These are phyloP conservation scores for Enhydra lutris DNA, from an alignment of 2,113 vertebrate species.

Conservation along the genomic window DNA sequence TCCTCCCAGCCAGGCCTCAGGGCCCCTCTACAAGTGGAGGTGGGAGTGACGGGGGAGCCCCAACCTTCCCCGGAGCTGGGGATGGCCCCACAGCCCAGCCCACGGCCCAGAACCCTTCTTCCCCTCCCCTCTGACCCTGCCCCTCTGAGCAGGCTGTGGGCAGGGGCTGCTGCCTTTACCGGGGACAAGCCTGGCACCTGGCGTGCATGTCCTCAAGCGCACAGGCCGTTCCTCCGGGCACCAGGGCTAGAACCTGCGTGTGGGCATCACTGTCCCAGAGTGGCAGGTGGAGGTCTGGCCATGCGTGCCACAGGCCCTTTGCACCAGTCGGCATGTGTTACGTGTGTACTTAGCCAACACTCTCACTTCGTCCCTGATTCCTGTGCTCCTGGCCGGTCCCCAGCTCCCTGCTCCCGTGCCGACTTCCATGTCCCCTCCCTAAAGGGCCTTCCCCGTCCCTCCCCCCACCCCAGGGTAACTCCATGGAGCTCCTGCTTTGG, in stretches of 20 bases:
- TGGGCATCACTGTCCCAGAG: background rate
- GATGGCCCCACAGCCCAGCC: background rate
- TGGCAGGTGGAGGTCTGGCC: background rate
- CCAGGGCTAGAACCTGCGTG: background rate
- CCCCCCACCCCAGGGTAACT: fast-evolving
- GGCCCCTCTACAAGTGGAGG: background rate
- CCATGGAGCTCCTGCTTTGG: background rate
- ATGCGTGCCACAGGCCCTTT: background rate
- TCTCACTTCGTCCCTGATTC: background rate
- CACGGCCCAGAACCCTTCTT: background rate
- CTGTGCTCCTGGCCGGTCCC: background rate
- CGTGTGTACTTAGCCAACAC: too few species aligned
- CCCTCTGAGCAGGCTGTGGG: fast-evolving
- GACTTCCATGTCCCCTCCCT: background rate
- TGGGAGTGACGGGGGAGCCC: background rate
- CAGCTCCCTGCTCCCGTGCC: background rate
- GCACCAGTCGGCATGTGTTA: background rate
- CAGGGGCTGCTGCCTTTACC: background rate
- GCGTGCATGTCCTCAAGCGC: fast-evolving
- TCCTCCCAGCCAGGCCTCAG: background rate
- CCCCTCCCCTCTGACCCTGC: background rate
- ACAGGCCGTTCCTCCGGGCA: background rate
- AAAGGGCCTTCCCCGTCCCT: background rate
- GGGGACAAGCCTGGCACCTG: background rate
- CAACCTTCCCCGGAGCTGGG: background rate